Conservation (phyloP, 2,888 invertebrate genomes). For the Osmoderma eremita region DNA sequence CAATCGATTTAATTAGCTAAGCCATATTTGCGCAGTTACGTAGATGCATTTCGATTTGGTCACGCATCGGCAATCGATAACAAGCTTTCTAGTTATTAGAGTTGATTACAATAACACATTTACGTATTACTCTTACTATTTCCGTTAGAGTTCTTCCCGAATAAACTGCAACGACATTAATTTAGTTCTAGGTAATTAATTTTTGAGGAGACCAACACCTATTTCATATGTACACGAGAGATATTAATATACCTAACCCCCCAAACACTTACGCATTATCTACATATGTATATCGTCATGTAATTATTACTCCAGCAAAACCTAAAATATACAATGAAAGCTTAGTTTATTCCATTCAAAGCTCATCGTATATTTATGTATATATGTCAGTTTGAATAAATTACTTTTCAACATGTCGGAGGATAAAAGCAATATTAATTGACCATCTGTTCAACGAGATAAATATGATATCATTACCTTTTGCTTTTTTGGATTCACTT, state of each 20-base stretch:
- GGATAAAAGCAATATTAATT: conserved; percentile 22
- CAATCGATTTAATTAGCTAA: conserved; percentile 7
- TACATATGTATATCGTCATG: too few relatives aligned
- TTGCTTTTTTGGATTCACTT: background rate
- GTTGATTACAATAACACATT: conserved; percentile 2
- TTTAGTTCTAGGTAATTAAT: conserved; percentile 13
- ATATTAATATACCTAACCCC: conserved; percentile 11
- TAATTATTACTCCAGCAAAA: conserved; percentile 13
- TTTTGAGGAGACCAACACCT: conserved; percentile 15
- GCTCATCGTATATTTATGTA: conserved; percentile 3
- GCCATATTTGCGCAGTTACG: conserved; percentile 1
- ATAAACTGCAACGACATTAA: conserved; percentile 15
- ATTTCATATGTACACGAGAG: conserved; percentile 18
- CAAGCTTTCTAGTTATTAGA: conserved; percentile 13
- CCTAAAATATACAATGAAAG: conserved; percentile 25
- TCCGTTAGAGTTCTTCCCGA: background rate
- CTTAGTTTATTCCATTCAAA: conserved; percentile 23
- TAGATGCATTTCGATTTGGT: conserved; percentile 5
- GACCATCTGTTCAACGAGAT: conserved; percentile 13
- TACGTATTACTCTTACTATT: background rate
- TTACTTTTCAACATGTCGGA: background rate
- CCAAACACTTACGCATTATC: conserved; percentile 23
- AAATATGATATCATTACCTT: background rate
- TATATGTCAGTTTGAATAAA: background rate
- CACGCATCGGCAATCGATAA: conserved; percentile 18